Percentiles rank a stretch among this genome's conserved stretches.
These are phyloP conservation scores for Acleris literana DNA, from an alignment of 2,888 invertebrate species.

Conservation along the genomic window DNA sequence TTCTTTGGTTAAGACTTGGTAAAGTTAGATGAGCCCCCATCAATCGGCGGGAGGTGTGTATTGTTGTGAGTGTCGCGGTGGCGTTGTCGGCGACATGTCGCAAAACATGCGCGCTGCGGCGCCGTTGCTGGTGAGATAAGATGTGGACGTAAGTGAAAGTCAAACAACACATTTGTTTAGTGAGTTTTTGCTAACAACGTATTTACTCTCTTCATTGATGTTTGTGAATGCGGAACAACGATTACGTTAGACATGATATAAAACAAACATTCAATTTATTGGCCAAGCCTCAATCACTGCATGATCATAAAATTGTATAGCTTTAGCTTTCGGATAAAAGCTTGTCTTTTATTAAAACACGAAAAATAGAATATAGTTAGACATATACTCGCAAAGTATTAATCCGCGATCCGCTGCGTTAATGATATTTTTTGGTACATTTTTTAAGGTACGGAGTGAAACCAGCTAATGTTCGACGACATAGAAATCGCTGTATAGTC, in stretches of 20 bases:
- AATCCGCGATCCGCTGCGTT: background rate
- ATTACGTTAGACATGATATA: constrained; percentile 29
- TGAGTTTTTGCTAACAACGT: constrained; percentile 43
- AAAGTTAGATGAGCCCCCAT: constrained; percentile 2
- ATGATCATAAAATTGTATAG: background rate
- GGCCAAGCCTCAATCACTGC: background rate
- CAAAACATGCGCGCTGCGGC: constrained; percentile 3
- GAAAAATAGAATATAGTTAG: no score
- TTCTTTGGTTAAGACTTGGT: background rate
- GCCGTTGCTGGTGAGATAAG: constrained; percentile 27
- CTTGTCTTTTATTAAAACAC: background rate
- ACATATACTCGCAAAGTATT: no score
- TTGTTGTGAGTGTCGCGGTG: constrained; percentile 5
- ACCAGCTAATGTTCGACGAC: constrained; percentile 13
- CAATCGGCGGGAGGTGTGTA: background rate
- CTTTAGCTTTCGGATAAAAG: constrained; percentile 2
- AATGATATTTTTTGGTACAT: background rate
- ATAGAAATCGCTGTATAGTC: constrained; percentile 25
- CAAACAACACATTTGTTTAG: constrained; percentile 42
- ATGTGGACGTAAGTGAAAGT: constrained; percentile 46
- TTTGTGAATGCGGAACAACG: constrained; percentile 31
- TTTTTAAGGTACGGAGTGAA: constrained; percentile 8
- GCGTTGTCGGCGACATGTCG: constrained; percentile 9
- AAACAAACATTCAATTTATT: constrained; percentile 23
- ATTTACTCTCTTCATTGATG: constrained; percentile 36